A percentile compares a stretch with the other conserved stretches of the same genome.
phyloP scores from a whole-genome alignment of 2,888 invertebrate genomes.

The Phyto melanocephala region DNA sequence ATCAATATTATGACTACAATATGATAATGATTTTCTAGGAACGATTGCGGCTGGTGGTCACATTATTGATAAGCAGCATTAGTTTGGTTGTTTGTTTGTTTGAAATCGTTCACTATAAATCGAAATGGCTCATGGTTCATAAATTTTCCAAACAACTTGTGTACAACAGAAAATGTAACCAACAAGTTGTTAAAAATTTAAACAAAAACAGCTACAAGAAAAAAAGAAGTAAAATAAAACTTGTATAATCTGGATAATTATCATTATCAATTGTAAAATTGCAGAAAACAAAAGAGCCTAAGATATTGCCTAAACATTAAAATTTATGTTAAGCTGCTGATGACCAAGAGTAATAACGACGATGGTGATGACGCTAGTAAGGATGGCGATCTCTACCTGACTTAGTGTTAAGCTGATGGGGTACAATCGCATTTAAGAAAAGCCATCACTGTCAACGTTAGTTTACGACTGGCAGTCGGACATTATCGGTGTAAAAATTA shows the following conservation, averaged over 20 bases:
- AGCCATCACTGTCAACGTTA: conserved; percentile 53
- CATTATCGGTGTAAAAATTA: conserved; percentile 32
- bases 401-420: conserved; percentile 11
- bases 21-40: neutral
- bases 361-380: neutral
- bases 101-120: conserved; percentile 33
- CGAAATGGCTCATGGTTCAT: conserved; percentile 43
- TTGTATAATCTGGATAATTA: conserved; percentile 55
- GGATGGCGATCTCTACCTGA: neutral
- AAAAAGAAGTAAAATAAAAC: conserved; percentile 24
- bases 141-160: conserved; percentile 54
- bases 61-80: neutral
- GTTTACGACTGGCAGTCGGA: conserved; percentile 36
- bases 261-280: conserved; percentile 54
- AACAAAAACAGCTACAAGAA: neutral
- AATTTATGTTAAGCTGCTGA: neutral
- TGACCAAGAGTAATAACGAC: neutral
- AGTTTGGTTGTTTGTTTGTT: neutral
- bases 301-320: neutral
- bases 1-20: neutral
- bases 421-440: conserved; percentile 45
- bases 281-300: neutral
- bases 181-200: neutral
- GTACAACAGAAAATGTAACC: neutral
- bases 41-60: conserved; percentile 29